Evolutionary conservation across 1,140 invertebrate genomes (phyloP).

Genomic region (Amyelois transitella): DNA sequence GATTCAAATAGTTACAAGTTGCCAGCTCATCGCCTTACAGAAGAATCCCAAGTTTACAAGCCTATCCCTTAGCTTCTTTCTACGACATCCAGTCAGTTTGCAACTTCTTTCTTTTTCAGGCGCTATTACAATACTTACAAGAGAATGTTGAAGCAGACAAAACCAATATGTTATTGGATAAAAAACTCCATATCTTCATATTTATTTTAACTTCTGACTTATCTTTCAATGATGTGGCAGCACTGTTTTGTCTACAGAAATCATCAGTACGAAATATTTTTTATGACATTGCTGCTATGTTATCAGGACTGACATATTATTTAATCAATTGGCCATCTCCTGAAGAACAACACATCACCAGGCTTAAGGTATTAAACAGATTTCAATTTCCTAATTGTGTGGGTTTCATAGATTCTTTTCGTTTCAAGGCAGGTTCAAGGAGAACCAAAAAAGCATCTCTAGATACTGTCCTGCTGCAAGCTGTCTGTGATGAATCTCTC

Average conservation of each 20-base stretch:
- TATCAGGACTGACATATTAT: slow-evolving; percentile 43
- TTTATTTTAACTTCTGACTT: slow-evolving; percentile 46
- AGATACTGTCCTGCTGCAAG: slow-evolving; percentile 55
- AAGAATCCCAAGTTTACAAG: too few relatives aligned
- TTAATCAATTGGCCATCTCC: slow-evolving; percentile 62
- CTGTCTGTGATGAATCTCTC: slow-evolving; percentile 61
- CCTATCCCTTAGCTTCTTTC: too few relatives aligned
- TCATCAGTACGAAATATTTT: slow-evolving; percentile 56
- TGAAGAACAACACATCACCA: slow-evolving; percentile 63
- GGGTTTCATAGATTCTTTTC: slow-evolving; percentile 59
- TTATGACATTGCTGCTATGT: slow-evolving; percentile 44
- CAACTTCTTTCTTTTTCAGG: slow-evolving; percentile 35
- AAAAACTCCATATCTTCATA: slow-evolving; percentile 62
- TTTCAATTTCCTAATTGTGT: slow-evolving; percentile 66
- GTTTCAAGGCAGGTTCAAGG: slow-evolving; percentile 49
- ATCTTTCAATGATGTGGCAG: slow-evolving; percentile 52
- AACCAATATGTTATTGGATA: slow-evolving; percentile 41
- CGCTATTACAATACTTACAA: slow-evolving; percentile 42
- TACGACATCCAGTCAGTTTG: slow-evolving; percentile 2
- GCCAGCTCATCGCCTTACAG: too few relatives aligned
- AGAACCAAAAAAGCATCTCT: slow-evolving; percentile 33
- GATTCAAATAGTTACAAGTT: too few relatives aligned
- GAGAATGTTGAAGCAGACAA: slow-evolving; percentile 30
- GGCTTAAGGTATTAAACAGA: slow-evolving; percentile 52
- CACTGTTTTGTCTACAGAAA: slow-evolving; percentile 54